These are phyloP conservation scores for Oncorhynchus keta DNA, from an alignment of 2,113 vertebrate species.

Conservation along the genomic window DNA sequence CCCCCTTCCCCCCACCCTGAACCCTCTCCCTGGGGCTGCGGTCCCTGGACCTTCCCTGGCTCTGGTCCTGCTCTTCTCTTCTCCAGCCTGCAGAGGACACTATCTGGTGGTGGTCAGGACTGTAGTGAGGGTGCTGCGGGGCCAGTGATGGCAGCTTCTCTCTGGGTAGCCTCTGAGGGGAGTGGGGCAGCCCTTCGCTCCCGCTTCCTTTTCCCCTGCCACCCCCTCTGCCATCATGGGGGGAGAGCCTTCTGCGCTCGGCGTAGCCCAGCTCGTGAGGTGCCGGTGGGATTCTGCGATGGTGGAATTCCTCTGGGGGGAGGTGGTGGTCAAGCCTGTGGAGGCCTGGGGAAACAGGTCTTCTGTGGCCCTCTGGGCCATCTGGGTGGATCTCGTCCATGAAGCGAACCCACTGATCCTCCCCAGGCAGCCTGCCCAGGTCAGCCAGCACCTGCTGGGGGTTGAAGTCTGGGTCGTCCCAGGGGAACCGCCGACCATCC, in stretches of 20 bases:
- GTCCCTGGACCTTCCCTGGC: constrained; percentile 64
- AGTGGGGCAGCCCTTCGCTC: constrained; percentile 4
- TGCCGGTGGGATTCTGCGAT: constrained; percentile 3
- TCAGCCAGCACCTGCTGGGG: constrained; percentile 44
- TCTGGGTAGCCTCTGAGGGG: constrained; percentile 34
- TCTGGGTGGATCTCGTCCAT: constrained; percentile 41
- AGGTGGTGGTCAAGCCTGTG: constrained; percentile 14
- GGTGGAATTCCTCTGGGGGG: constrained; percentile 30
- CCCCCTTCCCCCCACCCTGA: constrained; percentile 36
- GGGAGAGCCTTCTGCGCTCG: constrained; percentile 26
- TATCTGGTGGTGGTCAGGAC: constrained; percentile 21
- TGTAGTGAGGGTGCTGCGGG: constrained; percentile 21
- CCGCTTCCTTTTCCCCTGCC: constrained; percentile 29
- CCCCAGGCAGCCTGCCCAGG: constrained; percentile 6
- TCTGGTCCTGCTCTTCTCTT: constrained; percentile 37
- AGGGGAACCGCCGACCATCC: constrained; percentile 40
- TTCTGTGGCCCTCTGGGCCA: constrained; percentile 31
- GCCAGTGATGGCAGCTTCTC: constrained; percentile 34
- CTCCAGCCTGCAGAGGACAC: constrained; percentile 43
- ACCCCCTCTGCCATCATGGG: constrained; percentile 8
- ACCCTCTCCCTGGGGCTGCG: constrained; percentile 29
- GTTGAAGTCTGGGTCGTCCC: constrained; percentile 54
- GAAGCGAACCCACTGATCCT: constrained; percentile 45
- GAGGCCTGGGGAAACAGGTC: constrained; percentile 32
- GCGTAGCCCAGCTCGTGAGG: not conserved